phyloP scores from a whole-genome alignment of 92 coral and sea anemone species.

The Zoanthus gigantus region DNA sequence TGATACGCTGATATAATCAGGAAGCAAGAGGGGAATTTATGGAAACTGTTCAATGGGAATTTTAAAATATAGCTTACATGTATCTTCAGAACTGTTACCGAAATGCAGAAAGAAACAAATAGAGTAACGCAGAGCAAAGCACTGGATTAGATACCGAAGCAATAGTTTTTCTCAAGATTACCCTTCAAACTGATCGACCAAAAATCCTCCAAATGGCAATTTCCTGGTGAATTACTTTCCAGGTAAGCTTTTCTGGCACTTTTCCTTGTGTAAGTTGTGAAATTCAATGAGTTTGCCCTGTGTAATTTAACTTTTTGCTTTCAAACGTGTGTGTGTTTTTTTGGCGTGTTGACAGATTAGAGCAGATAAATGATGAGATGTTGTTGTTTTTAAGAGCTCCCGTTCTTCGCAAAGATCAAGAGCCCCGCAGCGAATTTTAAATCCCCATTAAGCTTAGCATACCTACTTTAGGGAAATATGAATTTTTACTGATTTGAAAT shows the following conservation, averaged over 20 bases:
- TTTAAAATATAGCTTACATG: conserved; percentile 16
- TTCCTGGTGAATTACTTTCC: conserved; percentile 41
- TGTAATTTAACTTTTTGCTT: conserved; percentile 37
- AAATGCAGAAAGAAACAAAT: conserved; percentile 4
- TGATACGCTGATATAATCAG: conserved; percentile 17
- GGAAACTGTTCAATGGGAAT: conserved; percentile 8
- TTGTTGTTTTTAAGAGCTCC: conserved; percentile 7
- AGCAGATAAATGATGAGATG: conserved; percentile 45
- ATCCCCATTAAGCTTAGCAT: neutral
- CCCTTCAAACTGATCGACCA: conserved; percentile 54
- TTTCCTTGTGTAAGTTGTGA: neutral
- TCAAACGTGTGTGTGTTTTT: conserved; percentile 50
- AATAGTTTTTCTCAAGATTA: conserved; percentile 46
- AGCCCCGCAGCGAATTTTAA: no score
- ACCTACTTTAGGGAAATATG: conserved; percentile 35
- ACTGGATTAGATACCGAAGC: conserved; percentile 19
- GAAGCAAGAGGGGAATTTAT: conserved; percentile 29
- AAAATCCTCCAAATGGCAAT: conserved; percentile 44
- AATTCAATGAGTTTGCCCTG: conserved; percentile 43
- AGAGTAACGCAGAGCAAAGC: conserved; percentile 7
- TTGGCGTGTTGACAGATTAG: conserved; percentile 56
- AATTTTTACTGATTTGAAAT: conserved; percentile 7
- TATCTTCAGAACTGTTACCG: conserved; percentile 11
- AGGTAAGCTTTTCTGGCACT: conserved; percentile 51
- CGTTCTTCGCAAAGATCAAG: conserved; percentile 4